phyloP scores from a whole-genome alignment of 1,140 invertebrate species.

The Eulimnadia texana region DNA sequence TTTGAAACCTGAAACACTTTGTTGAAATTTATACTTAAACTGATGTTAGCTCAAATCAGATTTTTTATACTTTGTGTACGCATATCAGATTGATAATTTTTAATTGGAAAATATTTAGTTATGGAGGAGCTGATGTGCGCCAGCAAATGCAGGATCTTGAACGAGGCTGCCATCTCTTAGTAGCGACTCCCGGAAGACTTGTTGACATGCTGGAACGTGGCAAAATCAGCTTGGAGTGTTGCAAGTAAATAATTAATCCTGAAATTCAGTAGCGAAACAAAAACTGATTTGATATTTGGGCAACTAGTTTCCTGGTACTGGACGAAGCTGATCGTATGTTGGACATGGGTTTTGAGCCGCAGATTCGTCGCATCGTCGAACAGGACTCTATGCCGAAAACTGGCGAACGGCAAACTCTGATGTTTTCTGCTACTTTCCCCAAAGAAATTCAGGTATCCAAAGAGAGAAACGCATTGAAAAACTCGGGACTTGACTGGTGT shows the following conservation, averaged over 20 bases:
- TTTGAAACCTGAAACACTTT: conserved; percentile 17
- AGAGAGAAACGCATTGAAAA: too few relatives aligned
- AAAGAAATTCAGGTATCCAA: conserved; percentile 94
- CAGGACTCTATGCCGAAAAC: conserved; percentile 84
- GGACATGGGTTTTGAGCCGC: conserved; percentile 99
- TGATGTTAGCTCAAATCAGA: not conserved
- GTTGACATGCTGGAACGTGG: conserved; percentile 79
- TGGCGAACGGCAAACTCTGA: conserved; percentile 88
- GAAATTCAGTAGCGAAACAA: too few relatives aligned
- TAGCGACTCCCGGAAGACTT: conserved; percentile 85
- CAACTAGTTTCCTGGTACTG: conserved; percentile 39
- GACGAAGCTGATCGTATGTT: conserved; percentile 83
- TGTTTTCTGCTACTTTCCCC: conserved; percentile 99
- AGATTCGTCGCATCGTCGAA: conserved; percentile 91
- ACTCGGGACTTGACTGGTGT: too few relatives aligned
- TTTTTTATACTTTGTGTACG: conserved; percentile 3
- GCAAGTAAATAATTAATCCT: conserved; percentile 51
- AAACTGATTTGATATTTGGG: not conserved
- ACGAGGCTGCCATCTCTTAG: conserved; percentile 79
- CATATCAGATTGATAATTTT: not conserved
- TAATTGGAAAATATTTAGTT: conserved; percentile 29
- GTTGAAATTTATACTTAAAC: not conserved
- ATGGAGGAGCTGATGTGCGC: conserved; percentile 65
- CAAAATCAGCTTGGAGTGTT: conserved; percentile 84
- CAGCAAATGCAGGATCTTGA: conserved; percentile 72